Evolutionary conservation across 2,888 invertebrate genomes (phyloP).

Genomic region (Eristalinus sepulchralis): DNA sequence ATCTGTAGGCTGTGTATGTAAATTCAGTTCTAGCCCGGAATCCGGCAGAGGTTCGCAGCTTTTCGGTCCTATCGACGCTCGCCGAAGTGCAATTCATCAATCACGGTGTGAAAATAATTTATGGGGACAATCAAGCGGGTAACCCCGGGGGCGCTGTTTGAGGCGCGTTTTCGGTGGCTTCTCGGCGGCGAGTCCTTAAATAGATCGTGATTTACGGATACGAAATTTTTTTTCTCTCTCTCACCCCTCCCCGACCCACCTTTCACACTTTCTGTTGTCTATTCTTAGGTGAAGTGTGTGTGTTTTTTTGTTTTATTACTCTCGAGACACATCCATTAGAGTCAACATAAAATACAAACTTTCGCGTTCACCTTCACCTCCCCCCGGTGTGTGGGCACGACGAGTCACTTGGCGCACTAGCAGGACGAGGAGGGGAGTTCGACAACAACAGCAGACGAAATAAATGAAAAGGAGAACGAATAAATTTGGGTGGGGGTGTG

Average conservation of each 20-base stretch:
- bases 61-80: conserved; percentile 23
- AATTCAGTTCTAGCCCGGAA: conserved; percentile 39
- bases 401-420: neutral
- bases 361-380: neutral
- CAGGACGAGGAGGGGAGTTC: neutral
- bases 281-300: conserved; percentile 3
- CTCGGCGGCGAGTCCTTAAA: conserved; percentile 27
- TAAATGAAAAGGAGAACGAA: conserved; percentile 1
- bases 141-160: neutral
- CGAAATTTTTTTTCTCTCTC: neutral
- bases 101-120: conserved; percentile 65
- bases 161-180: neutral
- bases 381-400: neutral
- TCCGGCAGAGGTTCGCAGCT: conserved; percentile 1
- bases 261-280: neutral
- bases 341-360: conserved; percentile 18
- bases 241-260: neutral
- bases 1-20: conserved; percentile 39
- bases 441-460: neutral
- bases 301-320: conserved; percentile 5
- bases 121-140: conserved; percentile 11
- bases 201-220: conserved; percentile 46
- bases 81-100: conserved; percentile 60
- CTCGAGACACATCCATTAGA: conserved; percentile 35
- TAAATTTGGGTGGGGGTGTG: neutral